A percentile compares a stretch with the other conserved stretches of the same genome.
Evolutionary conservation across 1,140 invertebrate genomes (phyloP).

Genomic region (Caenorhabditis inopinata): DNA sequence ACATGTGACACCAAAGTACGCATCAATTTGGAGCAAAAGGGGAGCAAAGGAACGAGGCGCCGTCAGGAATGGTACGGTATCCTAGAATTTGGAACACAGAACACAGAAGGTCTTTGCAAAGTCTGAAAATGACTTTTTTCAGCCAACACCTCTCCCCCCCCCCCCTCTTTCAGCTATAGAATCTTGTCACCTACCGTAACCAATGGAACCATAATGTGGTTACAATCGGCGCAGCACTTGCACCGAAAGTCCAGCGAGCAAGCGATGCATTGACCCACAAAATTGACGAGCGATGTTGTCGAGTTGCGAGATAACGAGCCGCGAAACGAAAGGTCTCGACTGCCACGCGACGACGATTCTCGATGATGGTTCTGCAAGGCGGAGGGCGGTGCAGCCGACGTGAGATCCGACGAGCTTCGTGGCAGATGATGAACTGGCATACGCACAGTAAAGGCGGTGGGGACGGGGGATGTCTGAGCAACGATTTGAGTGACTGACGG

Average conservation of each 20-base stretch:
- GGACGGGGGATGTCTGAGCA: too few species aligned
- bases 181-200: conserved; percentile 16
- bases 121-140: too few species aligned
- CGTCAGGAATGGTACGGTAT: too few species aligned
- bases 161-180: too few species aligned
- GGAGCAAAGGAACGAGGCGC: too few species aligned
- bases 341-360: background rate
- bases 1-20: conserved; percentile 27
- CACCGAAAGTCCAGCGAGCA: conserved; percentile 24
- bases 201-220: conserved; percentile 14
- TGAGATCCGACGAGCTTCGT: conserved; percentile 29
- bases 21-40: background rate
- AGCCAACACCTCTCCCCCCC: too few species aligned
- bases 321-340: background rate
- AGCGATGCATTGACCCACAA: conserved; percentile 22
- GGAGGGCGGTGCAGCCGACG: background rate
- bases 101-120: too few species aligned
- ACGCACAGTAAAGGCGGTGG: too few species aligned
- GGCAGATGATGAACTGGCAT: conserved; percentile 28
- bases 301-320: conserved; percentile 5
- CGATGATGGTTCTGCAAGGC: background rate
- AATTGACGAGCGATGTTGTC: conserved; percentile 8
- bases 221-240: conserved; percentile 12
- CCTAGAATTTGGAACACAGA: too few species aligned
- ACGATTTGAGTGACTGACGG: too few species aligned